A percentile compares a stretch with the other conserved stretches of the same genome.
phyloP scores from a whole-genome alignment of 2,113 vertebrate genomes.

The Carassius auratus region DNA sequence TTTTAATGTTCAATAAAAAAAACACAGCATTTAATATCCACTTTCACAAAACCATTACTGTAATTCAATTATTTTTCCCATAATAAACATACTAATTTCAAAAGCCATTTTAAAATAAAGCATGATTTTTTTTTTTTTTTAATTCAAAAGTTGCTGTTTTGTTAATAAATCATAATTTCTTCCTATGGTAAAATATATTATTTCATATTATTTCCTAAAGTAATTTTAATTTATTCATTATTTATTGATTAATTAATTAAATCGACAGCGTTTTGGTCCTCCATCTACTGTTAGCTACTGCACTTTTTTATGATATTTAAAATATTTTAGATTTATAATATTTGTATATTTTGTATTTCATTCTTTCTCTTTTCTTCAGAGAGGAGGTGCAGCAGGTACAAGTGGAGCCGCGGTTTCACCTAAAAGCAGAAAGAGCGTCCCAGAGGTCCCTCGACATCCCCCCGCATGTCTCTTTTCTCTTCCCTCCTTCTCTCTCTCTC shows the following conservation, averaged over 20 bases:
- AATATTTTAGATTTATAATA: too few relatives aligned
- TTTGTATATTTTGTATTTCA: too few relatives aligned
- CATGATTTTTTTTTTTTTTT: too few relatives aligned
- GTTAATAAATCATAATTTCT: background rate
- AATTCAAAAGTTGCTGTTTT: too few relatives aligned
- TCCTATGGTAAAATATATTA: too few relatives aligned
- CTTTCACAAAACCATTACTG: background rate
- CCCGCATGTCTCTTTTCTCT: conserved; percentile 9
- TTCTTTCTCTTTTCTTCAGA: background rate
- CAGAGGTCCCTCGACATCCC: conserved; percentile 24
- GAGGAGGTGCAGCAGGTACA: conserved; percentile 15
- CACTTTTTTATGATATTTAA: too few relatives aligned
- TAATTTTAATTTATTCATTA: background rate
- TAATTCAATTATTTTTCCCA: too few relatives aligned
- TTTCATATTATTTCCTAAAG: background rate
- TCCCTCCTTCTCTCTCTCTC: conserved; percentile 20
- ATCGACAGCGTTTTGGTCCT: background rate
- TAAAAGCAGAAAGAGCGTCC: conserved; percentile 32
- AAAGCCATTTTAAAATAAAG: background rate
- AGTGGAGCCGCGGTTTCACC: conserved; percentile 16
- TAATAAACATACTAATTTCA: background rate
- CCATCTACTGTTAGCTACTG: too few relatives aligned
- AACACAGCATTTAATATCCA: too few relatives aligned
- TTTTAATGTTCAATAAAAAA: background rate
- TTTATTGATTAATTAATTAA: background rate